Percentiles rank a stretch among this genome's conserved stretches.
Evolutionary conservation across 2,888 invertebrate genomes (phyloP).

Genomic region (Leptinotarsa rubiginosa): DNA sequence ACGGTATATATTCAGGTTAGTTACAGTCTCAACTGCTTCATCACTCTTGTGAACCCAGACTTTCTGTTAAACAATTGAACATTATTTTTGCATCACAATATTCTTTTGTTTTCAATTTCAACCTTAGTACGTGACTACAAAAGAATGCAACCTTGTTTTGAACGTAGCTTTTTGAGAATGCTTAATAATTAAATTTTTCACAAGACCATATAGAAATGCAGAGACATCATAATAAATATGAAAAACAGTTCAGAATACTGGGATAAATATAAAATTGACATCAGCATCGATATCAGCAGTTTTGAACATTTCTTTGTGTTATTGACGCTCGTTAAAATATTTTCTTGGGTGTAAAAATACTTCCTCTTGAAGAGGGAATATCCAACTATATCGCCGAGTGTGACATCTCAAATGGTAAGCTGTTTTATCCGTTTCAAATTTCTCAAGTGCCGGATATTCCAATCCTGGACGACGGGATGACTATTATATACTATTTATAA

Average conservation of each 20-base stretch:
- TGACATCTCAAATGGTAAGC: constrained; percentile 1
- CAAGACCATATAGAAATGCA: neutral
- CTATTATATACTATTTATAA: neutral
- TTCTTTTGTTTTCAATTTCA: constrained; percentile 2
- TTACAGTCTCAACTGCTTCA: too few relatives aligned
- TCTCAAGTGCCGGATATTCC: constrained; percentile 1
- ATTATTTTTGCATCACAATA: neutral
- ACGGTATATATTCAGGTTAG: too few relatives aligned
- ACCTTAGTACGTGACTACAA: neutral
- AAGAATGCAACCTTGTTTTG: neutral
- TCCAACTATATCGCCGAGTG: neutral
- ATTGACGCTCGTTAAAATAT: neutral
- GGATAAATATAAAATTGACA: too few relatives aligned
- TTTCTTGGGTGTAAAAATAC: neutral
- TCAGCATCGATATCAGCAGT: neutral
- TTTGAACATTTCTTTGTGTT: neutral
- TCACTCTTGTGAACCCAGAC: too few relatives aligned
- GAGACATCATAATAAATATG: neutral
- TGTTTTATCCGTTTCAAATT: constrained; percentile 6
- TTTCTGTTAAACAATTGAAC: too few relatives aligned
- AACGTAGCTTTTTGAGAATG: neutral
- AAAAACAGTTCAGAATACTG: neutral
- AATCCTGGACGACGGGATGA: neutral
- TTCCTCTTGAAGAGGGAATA: neutral
- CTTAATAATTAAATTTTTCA: neutral